phyloP scores from a whole-genome alignment of 2,888 invertebrate genomes.

The Hyposoter dolosus region DNA sequence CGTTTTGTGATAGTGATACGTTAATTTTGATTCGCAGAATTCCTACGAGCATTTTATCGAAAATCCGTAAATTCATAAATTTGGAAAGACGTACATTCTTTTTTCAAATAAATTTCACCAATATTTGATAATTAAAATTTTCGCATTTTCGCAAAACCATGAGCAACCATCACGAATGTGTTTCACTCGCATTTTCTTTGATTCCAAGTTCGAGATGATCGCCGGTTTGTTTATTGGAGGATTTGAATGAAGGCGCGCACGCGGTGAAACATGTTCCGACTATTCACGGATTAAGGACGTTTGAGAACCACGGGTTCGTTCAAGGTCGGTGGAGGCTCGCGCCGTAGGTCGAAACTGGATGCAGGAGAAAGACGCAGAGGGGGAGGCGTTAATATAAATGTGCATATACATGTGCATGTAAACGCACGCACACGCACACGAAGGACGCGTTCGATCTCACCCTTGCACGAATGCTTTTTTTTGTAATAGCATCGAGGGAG shows the following conservation, averaged over 20 bases:
- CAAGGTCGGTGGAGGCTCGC: slow-evolving; percentile 61
- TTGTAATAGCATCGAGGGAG: slow-evolving; percentile 33
- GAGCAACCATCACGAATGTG: neutral
- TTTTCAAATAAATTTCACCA: no score
- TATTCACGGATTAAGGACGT: slow-evolving; percentile 18
- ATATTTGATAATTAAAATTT: no score
- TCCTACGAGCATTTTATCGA: neutral
- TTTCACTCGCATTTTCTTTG: neutral
- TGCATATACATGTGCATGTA: neutral
- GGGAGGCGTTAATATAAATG: neutral
- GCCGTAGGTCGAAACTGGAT: slow-evolving; percentile 61
- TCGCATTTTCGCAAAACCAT: neutral
- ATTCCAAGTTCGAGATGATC: neutral
- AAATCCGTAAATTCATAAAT: neutral
- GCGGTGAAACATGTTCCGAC: slow-evolving; percentile 9
- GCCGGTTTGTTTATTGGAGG: neutral
- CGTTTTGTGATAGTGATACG: no score
- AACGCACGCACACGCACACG: neutral
- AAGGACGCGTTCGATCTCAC: slow-evolving; percentile 34
- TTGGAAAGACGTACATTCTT: no score
- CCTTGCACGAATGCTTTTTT: slow-evolving; percentile 23
- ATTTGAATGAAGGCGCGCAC: neutral
- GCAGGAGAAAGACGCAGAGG: slow-evolving; percentile 34
- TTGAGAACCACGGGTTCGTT: slow-evolving; percentile 58
- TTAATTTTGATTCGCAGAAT: neutral